A percentile compares a stretch with the other conserved stretches of the same genome.
phyloP scores from a whole-genome alignment of 2,888 invertebrate species.

The Gisinianus flammeolus region DNA sequence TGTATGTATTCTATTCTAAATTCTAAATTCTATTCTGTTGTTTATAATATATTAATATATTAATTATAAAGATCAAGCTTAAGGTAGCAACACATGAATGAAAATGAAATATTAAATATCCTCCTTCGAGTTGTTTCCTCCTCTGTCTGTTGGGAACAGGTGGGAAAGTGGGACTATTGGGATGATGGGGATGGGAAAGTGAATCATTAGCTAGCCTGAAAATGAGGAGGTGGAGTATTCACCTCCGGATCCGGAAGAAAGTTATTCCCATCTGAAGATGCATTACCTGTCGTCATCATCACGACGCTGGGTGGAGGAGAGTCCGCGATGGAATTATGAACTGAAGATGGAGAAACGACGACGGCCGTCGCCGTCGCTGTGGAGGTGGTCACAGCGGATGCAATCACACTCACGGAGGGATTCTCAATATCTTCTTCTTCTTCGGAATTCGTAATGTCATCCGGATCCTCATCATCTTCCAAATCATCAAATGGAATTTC shows the following conservation, averaged over 20 bases:
- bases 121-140: not conserved
- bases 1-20: no score
- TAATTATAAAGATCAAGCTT: no score
- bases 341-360: conserved; percentile 61
- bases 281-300: not conserved
- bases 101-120: conserved; percentile 5
- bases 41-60: no score
- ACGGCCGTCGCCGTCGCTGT: conserved; percentile 73
- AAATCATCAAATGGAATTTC: conserved; percentile 50
- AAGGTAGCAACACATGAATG: conserved; percentile 5
- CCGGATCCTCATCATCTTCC: conserved; percentile 46
- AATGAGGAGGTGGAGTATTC: conserved; percentile 55
- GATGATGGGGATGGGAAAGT: no score
- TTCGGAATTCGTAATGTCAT: conserved; percentile 28
- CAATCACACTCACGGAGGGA: conserved; percentile 82
- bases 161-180: not conserved
- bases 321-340: conserved; percentile 53
- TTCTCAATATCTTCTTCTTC: conserved; percentile 60
- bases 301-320: conserved; percentile 30
- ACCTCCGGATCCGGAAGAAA: conserved; percentile 50
- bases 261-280: conserved; percentile 55
- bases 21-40: no score
- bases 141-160: not conserved
- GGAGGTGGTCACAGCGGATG: conserved; percentile 64
- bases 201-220: conserved; percentile 44